Evolutionary conservation across 2,888 invertebrate genomes (phyloP).

Genomic region (Exephanes ischioxanthus): DNA sequence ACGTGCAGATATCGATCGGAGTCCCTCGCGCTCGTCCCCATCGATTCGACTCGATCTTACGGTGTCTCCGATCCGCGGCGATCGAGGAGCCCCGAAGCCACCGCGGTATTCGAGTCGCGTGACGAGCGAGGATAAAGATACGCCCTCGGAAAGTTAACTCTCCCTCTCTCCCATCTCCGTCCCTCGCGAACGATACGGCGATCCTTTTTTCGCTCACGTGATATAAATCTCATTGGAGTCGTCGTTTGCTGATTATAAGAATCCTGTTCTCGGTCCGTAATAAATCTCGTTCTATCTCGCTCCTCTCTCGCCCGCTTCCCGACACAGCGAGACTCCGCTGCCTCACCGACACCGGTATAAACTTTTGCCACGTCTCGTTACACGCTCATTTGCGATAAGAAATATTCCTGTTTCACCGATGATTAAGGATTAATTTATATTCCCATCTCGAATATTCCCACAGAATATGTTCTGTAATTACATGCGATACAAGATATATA

Average conservation of each 20-base stretch:
- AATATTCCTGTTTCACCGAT: slow-evolving; percentile 65
- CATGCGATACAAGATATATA: slow-evolving; percentile 19
- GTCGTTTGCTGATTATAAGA: slow-evolving; percentile 63
- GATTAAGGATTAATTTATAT: slow-evolving; percentile 65
- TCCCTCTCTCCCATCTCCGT: background rate
- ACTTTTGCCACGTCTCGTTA: slow-evolving; percentile 60
- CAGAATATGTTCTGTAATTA: slow-evolving; percentile 63
- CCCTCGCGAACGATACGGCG: slow-evolving; percentile 15
- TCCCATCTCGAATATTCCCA: slow-evolving; percentile 58
- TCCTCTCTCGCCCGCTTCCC: slow-evolving; percentile 21
- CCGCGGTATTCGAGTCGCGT: slow-evolving; percentile 51
- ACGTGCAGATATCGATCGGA: slow-evolving; percentile 64
- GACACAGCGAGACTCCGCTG: slow-evolving; percentile 3
- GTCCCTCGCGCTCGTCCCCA: slow-evolving; percentile 39
- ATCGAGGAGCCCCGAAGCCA: background rate
- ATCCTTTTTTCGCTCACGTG: slow-evolving; percentile 31
- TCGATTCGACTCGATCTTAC: slow-evolving; percentile 51
- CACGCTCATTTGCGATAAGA: slow-evolving; percentile 68
- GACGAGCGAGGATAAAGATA: slow-evolving; percentile 67
- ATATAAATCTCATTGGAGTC: slow-evolving; percentile 65
- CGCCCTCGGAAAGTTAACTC: slow-evolving; percentile 40
- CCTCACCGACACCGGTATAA: slow-evolving; percentile 33
- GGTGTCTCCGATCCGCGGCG: background rate
- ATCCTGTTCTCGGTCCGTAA: slow-evolving; percentile 60
- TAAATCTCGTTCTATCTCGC: slow-evolving; percentile 59